Evolutionary conservation across 1,140 invertebrate genomes (phyloP).

Genomic region (Bombus waltoni): DNA sequence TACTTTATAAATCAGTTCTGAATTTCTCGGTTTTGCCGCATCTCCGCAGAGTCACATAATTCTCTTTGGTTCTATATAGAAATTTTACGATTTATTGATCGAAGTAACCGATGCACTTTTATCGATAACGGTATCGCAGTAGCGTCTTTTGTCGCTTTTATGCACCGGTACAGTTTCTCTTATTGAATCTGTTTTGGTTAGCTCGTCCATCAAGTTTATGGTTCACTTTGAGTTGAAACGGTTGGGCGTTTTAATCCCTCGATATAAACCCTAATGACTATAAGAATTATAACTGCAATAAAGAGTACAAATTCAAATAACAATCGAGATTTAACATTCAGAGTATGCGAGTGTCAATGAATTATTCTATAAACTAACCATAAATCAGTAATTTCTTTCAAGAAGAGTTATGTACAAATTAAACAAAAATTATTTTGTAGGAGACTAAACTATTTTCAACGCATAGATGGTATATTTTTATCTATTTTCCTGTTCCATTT

Average conservation of each 20-base stretch:
- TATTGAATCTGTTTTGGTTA: not conserved
- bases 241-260: constrained; percentile 10
- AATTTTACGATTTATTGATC: not conserved
- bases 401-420: not conserved
- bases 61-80: not conserved
- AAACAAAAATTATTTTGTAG: not conserved
- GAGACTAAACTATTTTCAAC: not conserved
- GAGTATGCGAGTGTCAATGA: not conserved
- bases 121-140: not conserved
- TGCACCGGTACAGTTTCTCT: not conserved
- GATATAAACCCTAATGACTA: not conserved
- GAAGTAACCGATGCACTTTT: not conserved
- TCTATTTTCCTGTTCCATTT: not conserved
- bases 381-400: not conserved
- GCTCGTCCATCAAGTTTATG: no score
- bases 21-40: constrained; percentile 54
- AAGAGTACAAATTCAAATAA: not conserved
- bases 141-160: not conserved
- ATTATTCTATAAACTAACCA: not conserved
- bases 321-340: not conserved
- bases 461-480: not conserved
- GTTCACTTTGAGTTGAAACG: not conserved
- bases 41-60: constrained; percentile 29
- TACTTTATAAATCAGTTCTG: constrained; percentile 61
- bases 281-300: not conserved